Percentiles rank a stretch among this genome's conserved stretches.
phyloP scores from a whole-genome alignment of 2,113 vertebrate genomes.

The Anoura caudifer region DNA sequence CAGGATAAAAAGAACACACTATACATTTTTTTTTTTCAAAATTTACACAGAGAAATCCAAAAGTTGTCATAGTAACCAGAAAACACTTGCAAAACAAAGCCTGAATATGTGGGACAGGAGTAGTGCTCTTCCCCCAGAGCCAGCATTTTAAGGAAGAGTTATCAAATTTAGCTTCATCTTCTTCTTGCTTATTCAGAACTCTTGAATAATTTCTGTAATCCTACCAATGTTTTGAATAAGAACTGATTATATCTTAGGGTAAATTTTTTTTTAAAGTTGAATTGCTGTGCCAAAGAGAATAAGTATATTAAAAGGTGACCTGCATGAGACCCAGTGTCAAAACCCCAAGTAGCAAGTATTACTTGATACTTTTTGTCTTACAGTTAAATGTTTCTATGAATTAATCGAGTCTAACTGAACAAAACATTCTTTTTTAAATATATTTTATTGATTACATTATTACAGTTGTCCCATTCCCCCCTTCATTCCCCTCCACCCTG shows the following conservation, averaged over 20 bases:
- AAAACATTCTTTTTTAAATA: too few relatives aligned
- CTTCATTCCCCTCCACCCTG: too few relatives aligned
- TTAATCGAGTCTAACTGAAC: neutral
- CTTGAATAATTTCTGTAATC: constrained; percentile 54
- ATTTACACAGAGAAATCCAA: constrained; percentile 61
- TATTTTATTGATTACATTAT: too few relatives aligned
- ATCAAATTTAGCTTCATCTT: constrained; percentile 49
- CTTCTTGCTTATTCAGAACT: constrained; percentile 51
- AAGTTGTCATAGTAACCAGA: constrained; percentile 65
- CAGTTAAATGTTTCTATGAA: neutral
- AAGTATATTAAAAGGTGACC: constrained; percentile 26
- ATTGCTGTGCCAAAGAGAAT: constrained; percentile 12
- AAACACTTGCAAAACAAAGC: constrained; percentile 78
- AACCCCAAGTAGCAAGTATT: neutral
- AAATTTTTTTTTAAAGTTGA: neutral
- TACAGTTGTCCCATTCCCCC: too few relatives aligned
- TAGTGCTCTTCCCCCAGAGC: neutral
- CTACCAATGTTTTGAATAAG: constrained; percentile 49
- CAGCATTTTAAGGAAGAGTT: constrained; percentile 66
- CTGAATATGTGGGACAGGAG: constrained; percentile 41
- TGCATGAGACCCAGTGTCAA: neutral
- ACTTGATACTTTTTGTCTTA: neutral
- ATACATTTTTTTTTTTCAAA: constrained; percentile 50
- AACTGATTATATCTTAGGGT: constrained; percentile 37
- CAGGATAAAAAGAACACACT: constrained; percentile 62